phyloP scores from a whole-genome alignment of 2,888 invertebrate genomes.

The Thysanoteuthis rhombus region DNA sequence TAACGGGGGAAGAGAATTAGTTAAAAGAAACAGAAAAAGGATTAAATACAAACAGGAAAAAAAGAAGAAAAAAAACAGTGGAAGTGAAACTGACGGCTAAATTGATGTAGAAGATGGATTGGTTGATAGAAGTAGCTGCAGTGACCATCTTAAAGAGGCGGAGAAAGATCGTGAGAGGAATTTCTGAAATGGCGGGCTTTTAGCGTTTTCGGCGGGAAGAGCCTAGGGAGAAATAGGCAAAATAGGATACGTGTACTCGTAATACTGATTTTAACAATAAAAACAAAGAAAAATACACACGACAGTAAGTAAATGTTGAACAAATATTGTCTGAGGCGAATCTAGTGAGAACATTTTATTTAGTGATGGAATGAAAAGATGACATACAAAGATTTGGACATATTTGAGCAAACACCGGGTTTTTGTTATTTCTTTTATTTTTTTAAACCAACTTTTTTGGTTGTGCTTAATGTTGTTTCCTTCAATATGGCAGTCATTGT shows the following conservation, averaged over 20 bases:
- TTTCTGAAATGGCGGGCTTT: neutral
- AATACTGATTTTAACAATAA: neutral
- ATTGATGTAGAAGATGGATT: neutral
- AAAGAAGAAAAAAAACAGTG: neutral
- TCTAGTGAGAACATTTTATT: neutral
- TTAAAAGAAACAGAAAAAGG: neutral
- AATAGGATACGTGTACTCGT: neutral
- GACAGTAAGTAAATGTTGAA: neutral
- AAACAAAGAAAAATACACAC: neutral
- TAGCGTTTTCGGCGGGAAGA: neutral
- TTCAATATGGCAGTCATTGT: no score
- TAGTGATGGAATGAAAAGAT: neutral
- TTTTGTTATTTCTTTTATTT: no score
- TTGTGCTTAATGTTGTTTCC: no score
- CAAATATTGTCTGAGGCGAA: neutral
- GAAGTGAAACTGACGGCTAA: neutral
- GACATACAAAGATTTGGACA: neutral
- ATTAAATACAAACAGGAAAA: neutral
- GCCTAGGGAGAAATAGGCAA: neutral
- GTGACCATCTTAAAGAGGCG: neutral
- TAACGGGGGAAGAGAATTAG: conserved; percentile 12
- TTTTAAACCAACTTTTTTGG: no score
- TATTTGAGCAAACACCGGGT: no score
- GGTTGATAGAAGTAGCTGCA: neutral
- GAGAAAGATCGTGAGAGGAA: neutral